These are phyloP conservation scores for Ryuthela nishihirai DNA, from an alignment of 2,888 invertebrate genomes.

Conservation along the genomic window DNA sequence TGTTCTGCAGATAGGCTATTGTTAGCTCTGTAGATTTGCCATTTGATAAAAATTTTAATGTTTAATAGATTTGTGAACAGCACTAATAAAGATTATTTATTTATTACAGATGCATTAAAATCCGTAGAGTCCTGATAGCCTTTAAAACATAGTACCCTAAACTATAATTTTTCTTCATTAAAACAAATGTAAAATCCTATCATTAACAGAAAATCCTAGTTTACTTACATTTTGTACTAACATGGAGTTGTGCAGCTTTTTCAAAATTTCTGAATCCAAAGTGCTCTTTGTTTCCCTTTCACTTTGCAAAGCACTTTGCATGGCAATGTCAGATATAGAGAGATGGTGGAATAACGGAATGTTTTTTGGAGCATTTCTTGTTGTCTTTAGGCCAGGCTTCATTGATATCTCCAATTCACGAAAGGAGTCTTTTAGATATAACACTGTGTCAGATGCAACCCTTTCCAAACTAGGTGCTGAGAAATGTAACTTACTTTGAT, in stretches of 20 bases:
- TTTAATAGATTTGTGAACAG: too few relatives aligned
- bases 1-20: too few relatives aligned
- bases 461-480: conserved; percentile 12
- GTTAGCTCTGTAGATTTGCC: too few relatives aligned
- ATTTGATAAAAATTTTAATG: too few relatives aligned
- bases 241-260: conserved; percentile 20
- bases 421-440: conserved; percentile 29
- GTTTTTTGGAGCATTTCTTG: conserved; percentile 6
- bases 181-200: too few relatives aligned
- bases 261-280: conserved; percentile 9
- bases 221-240: conserved; percentile 21
- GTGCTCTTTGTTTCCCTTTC: conserved; percentile 14
- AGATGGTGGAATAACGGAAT: conserved; percentile 26
- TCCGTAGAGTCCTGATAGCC: too few relatives aligned
- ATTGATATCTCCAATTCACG: conserved; percentile 23
- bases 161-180: too few relatives aligned
- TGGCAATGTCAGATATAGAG: conserved; percentile 27
- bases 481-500: too few relatives aligned
- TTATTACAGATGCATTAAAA: too few relatives aligned
- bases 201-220: too few relatives aligned
- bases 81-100: too few relatives aligned
- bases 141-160: too few relatives aligned
- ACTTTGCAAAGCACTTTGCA: background rate
- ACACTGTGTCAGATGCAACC: conserved; percentile 26
- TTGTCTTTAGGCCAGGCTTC: conserved; percentile 25